Base-by-base conservation (phyloP, 2,797 vertebrate genomes). In the Spinus pinus region DNA sequence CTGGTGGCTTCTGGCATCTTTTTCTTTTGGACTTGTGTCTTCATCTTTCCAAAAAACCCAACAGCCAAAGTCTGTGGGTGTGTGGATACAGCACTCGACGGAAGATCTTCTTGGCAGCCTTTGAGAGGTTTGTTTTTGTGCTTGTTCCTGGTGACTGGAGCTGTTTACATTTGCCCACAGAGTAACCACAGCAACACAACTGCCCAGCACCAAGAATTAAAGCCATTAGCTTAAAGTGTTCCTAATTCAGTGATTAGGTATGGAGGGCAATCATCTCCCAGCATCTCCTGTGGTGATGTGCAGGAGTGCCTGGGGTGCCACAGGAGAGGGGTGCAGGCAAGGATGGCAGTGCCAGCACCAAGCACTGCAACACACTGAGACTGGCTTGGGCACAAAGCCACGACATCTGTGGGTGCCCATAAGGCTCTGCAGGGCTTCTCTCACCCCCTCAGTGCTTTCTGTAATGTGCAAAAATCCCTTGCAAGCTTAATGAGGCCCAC, bases 131-230 rank as follows among this genome's bases (percentile, higher is more conserved):
- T 91, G 83, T 58, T 30, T 33, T 31, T 57, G 82, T 95, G 93
- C 82, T 95, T 94, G 54, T 49, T 84, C 74, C 31, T 20, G 23
- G 50, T 69, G 95, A 64, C 78, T 77, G 67, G 81, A 89, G 81
- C 72, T 96, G 81, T 92, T 97, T 92, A 67, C 88, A 53, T 60
- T 93, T 66, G 46, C 33, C 72, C 75, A 44, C 37, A 33, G 50
- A 27, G 95, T 91, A 97, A 96, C 90, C 82, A 94, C 91, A 94
- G 96, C 91, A 90, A 94, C 65, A 69, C 85, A 96, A 91, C 79
- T 93, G 50, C 65, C 53, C 74, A 93, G 84, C 93, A 95, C 67
- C 15, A 33, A 88, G 83, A 85, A 81, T 81, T 74, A 93, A 94
- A 93, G 66, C 81, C 87, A 90, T 96, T 94, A 96, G 94, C 41